Conservation (phyloP, 2,888 invertebrate species). For the Xanthorhoe designata region DNA sequence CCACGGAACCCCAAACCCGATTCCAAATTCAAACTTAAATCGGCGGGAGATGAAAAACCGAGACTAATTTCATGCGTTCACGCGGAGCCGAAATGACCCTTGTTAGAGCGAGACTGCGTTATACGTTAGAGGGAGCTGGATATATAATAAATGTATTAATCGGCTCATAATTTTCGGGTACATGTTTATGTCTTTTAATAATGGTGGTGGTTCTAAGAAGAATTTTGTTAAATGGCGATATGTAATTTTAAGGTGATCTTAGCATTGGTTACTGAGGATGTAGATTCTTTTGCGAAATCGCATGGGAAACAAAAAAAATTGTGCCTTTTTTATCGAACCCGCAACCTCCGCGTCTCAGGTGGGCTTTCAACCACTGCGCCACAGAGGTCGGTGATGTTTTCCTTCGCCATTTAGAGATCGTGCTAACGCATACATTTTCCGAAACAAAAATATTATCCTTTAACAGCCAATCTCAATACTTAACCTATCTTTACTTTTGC, state of each 20-base stretch:
- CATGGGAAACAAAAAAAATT: too few species aligned
- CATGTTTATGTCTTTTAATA: slow-evolving; percentile 64
- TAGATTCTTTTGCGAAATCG: too few species aligned
- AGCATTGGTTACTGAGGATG: background rate
- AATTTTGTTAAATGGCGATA: slow-evolving; percentile 30
- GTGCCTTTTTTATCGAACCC: too few species aligned
- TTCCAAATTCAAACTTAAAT: slow-evolving; percentile 75
- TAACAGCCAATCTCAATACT: too few species aligned
- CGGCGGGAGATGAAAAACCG: slow-evolving; percentile 80
- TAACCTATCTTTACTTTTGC: too few species aligned
- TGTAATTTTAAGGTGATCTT: slow-evolving; percentile 14
- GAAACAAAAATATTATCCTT: too few species aligned
- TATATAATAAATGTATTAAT: slow-evolving; percentile 80
- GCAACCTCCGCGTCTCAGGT: too few species aligned
- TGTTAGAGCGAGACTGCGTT: slow-evolving; percentile 48
- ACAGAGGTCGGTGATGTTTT: too few species aligned
- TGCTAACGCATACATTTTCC: too few species aligned
- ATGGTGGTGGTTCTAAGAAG: slow-evolving; percentile 35
- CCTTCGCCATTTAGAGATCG: too few species aligned
- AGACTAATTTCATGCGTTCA: slow-evolving; percentile 81
- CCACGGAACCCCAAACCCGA: slow-evolving; percentile 30
- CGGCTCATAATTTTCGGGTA: slow-evolving; percentile 77
- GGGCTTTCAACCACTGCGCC: too few species aligned
- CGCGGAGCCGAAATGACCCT: slow-evolving; percentile 73
- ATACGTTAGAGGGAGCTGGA: slow-evolving; percentile 49